Evolutionary conservation across 1,140 invertebrate genomes (phyloP).

Genomic region (Neodiprion lecontei): DNA sequence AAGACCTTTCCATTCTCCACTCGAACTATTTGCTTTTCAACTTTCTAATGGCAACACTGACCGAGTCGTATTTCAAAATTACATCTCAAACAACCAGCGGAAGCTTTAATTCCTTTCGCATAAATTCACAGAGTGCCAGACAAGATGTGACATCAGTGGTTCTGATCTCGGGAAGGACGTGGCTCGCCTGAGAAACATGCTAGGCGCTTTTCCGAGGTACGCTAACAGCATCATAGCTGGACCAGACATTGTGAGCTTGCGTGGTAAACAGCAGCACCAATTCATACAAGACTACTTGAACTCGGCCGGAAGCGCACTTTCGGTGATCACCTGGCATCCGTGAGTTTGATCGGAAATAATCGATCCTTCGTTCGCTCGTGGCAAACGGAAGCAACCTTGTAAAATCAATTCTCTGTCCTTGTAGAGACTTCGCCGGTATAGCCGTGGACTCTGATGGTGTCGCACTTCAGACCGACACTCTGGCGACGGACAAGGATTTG

Average conservation of each 20-base stretch:
- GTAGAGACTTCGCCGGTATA: slow-evolving; percentile 40
- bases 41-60: too few relatives aligned
- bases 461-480: slow-evolving; percentile 41
- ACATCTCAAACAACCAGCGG: too few relatives aligned
- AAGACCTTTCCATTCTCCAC: too few relatives aligned
- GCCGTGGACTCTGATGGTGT: slow-evolving; percentile 32
- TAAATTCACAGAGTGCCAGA: slow-evolving; percentile 46
- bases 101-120: not conserved
- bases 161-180: slow-evolving; percentile 59
- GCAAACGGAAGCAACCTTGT: not conserved
- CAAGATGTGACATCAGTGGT: slow-evolving; percentile 45
- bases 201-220: slow-evolving; percentile 64
- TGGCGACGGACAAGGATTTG: slow-evolving; percentile 42
- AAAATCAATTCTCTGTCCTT: slow-evolving; percentile 12
- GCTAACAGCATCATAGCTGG: slow-evolving; percentile 48
- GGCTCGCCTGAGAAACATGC: slow-evolving; percentile 63
- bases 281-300: slow-evolving; percentile 66
- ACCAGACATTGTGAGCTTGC: slow-evolving; percentile 53
- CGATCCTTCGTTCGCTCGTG: not conserved
- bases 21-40: too few relatives aligned
- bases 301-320: slow-evolving; percentile 61
- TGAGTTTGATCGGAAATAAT: slow-evolving; percentile 51
- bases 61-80: too few relatives aligned
- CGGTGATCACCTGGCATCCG: slow-evolving; percentile 70
- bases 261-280: slow-evolving; percentile 54